Percentiles rank a stretch among this genome's conserved stretches.
phyloP scores from a whole-genome alignment of 2,113 vertebrate genomes.

The Cyanoderma ruficeps region DNA sequence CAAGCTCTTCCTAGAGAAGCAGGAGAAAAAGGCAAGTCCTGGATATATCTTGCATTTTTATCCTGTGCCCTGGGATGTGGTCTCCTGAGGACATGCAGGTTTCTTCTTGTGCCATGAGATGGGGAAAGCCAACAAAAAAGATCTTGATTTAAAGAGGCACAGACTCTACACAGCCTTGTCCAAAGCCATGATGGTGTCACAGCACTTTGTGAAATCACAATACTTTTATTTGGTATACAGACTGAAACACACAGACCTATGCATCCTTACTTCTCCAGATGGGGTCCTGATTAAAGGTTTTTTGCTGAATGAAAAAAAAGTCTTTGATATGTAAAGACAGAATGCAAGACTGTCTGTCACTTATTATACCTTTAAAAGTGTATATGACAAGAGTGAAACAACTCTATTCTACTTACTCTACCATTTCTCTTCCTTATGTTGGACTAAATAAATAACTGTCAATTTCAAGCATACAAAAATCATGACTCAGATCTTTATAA shows the following conservation, averaged over 20 bases:
- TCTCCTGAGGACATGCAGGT: neutral
- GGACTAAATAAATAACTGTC: conserved; percentile 14
- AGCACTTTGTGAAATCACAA: neutral
- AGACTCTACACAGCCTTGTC: neutral
- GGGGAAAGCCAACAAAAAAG: neutral
- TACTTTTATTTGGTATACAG: neutral
- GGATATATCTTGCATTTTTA: neutral
- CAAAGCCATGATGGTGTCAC: neutral
- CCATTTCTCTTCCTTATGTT: neutral
- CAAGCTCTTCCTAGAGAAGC: neutral
- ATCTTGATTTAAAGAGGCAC: neutral
- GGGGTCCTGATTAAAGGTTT: neutral
- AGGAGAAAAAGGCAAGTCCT: neutral
- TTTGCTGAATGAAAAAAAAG: neutral
- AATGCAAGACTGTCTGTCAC: neutral
- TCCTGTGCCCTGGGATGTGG: neutral
- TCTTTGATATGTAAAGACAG: neutral
- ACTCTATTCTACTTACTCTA: neutral
- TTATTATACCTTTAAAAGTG: neutral
- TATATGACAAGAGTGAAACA: neutral
- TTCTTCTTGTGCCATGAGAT: neutral
- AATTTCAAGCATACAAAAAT: neutral
- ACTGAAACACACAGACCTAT: neutral
- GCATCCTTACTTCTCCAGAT: neutral
- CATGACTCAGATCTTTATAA: neutral